Evolutionary conservation across 2,797 vertebrate species (phyloP), one percentile per base, ranked within the genome.

Genomic region (Crenuchus spilurus): DNA sequence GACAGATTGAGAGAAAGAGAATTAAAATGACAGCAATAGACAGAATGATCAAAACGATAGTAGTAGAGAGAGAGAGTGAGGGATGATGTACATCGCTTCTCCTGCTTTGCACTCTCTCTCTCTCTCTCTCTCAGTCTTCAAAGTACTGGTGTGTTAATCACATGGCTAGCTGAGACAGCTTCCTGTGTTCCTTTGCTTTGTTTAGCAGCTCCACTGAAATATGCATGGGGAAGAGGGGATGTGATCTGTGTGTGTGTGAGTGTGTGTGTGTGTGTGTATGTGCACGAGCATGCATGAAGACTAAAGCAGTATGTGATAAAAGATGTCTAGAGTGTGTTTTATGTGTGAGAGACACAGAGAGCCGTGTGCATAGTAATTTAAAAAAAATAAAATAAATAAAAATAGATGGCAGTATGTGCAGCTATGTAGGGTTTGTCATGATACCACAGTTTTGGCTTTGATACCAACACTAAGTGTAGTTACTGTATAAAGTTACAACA

Each of bases 141-240:
- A 11, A 37, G 55, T 33, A 37, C 8, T 60, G 57, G 31, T 37
- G 31, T 60, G 57, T 10, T 41, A 35, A 58, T 58, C 30, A 58
- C 55, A 58, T 20, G 55, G 55, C 52, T 31, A 14, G 16, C 55
- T 28, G 31, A 64, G 49, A 35, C 1, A n/a, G 16, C 31, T 74
- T 57, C 28, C 52, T 37, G 14, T 24, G 10, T 62, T 28, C 30
- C 6, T n/a, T 6, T 33, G n/a, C 41, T 39, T 54, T 22, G 3
- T 63, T 63, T 55, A 39, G 30, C 55, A 37, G 37, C 28, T 22
- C 9, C n/a, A 24, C 60, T 70, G 58, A 76, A 64, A 49, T 70
- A 70, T 48, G 44, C 42, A 76, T 70, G 52, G n/a, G 24, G 49
- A n/a, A 39, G 48, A 51, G 44, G 55, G 24, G 6, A 68, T 55